A percentile compares a stretch with the other conserved stretches of the same genome.
Evolutionary conservation across 53 echinoderm and acorn worm genomes (phyloP).

Genomic region (Glandiceps talaboti): DNA sequence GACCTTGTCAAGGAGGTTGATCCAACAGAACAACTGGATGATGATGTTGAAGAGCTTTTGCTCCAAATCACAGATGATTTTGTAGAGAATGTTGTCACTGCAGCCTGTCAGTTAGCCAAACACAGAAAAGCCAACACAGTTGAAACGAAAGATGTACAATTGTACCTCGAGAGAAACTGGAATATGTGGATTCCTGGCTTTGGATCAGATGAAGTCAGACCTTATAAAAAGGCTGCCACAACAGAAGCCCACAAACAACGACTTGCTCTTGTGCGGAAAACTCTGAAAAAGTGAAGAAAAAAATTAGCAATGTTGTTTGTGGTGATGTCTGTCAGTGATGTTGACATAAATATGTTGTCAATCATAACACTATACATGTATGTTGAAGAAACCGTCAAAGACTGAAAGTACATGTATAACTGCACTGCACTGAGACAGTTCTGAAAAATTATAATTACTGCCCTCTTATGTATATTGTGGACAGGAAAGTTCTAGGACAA

Average conservation of each 20-base stretch:
- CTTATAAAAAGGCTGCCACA: slow-evolving; percentile 61
- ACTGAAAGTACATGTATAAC: too few species aligned
- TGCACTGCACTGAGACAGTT: too few species aligned
- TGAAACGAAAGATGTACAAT: slow-evolving; percentile 79
- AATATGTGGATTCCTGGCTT: slow-evolving; percentile 91
- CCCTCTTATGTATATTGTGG: too few species aligned
- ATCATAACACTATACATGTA: too few species aligned
- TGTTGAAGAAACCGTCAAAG: too few species aligned
- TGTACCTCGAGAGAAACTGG: slow-evolving; percentile 90
- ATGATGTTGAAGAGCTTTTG: slow-evolving; percentile 95
- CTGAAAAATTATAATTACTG: too few species aligned
- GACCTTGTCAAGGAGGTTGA: slow-evolving; percentile 89
- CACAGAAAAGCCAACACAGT: slow-evolving; percentile 85
- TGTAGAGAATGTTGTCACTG: slow-evolving; percentile 86
- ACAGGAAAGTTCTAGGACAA: too few species aligned
- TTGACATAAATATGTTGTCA: too few species aligned
- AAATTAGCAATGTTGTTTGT: too few species aligned
- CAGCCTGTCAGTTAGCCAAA: slow-evolving; percentile 88
- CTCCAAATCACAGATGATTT: slow-evolving; percentile 96
- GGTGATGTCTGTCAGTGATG: too few species aligned
- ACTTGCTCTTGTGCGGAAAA: slow-evolving; percentile 84
- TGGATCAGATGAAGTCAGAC: slow-evolving; percentile 50
- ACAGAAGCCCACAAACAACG: slow-evolving; percentile 94
- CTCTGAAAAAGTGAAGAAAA: slow-evolving; percentile 83
- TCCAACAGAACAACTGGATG: slow-evolving; percentile 95